These are phyloP conservation scores for Elachura formosa DNA, from an alignment of 2,113 vertebrate genomes.

Conservation along the genomic window DNA sequence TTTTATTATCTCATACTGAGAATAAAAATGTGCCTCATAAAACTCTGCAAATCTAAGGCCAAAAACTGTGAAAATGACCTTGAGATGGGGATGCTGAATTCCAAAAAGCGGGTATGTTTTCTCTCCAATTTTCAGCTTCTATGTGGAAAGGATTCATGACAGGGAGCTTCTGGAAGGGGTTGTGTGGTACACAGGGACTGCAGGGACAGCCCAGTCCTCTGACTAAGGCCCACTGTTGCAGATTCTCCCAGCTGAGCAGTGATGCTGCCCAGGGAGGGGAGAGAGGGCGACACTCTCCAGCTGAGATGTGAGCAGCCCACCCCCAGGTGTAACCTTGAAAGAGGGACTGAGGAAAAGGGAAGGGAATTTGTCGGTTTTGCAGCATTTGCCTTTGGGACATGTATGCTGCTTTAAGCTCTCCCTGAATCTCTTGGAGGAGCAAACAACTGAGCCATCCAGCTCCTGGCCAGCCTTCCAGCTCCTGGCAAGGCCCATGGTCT, in stretches of 20 bases:
- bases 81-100: constrained; percentile 95
- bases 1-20: constrained; percentile 95
- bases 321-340: neutral
- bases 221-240: neutral
- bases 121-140: neutral
- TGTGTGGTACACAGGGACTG: neutral
- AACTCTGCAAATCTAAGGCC: constrained; percentile 88
- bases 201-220: neutral
- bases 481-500: neutral
- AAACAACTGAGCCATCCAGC: neutral
- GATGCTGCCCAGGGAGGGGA: neutral
- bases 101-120: constrained; percentile 79
- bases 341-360: neutral
- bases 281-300: neutral
- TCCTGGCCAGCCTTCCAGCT: neutral
- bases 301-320: neutral
- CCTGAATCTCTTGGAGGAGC: neutral
- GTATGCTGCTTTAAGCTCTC: neutral
- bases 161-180: neutral
- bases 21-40: constrained; percentile 89
- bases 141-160: neutral
- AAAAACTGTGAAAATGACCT: constrained; percentile 86
- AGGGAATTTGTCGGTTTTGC: neutral
- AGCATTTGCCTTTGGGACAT: neutral
- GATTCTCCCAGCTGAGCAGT: neutral